Conservation (phyloP, 2,113 vertebrate species). For the Plectropomus leopardus region DNA sequence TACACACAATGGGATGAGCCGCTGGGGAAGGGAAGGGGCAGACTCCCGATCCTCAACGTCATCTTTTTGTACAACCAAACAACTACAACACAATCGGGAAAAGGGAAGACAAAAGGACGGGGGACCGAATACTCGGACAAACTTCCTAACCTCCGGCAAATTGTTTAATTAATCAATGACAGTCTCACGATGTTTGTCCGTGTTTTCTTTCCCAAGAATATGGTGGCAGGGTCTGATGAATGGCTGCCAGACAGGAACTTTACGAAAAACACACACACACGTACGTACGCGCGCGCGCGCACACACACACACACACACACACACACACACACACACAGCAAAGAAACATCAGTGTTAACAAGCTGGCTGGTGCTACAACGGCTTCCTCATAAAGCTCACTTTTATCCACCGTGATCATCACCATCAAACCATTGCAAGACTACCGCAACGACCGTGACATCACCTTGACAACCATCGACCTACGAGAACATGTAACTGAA, state of each 20-base stretch:
- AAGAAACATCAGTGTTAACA: conserved; percentile 46
- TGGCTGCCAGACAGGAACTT: conserved; percentile 29
- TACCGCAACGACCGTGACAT: neutral
- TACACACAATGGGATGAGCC: conserved; percentile 59
- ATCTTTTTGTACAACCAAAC: conserved; percentile 68
- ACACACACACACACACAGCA: conserved; percentile 41
- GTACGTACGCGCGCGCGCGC: conserved; percentile 28
- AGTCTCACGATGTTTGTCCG: conserved; percentile 27
- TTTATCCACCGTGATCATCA: too few relatives aligned
- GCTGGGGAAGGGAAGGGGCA: conserved; percentile 23
- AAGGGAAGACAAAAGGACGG: conserved; percentile 45
- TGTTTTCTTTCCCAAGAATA: conserved; percentile 14
- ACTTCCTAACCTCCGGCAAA: neutral
- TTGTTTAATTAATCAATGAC: neutral
- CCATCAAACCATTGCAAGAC: neutral
- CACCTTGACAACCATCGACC: conserved; percentile 36
- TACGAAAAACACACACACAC: conserved; percentile 49
- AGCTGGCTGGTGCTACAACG: conserved; percentile 69
- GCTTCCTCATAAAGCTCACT: conserved; percentile 26
- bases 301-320: conserved; percentile 34
- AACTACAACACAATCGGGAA: conserved; percentile 68
- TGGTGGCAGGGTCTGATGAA: conserved; percentile 11
- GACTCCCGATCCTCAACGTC: conserved; percentile 39
- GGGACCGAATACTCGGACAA: conserved; percentile 12
- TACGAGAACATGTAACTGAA: conserved; percentile 4